Base-by-base conservation (phyloP, 2,797 vertebrate genomes). In the Darevskia mixta region DNA sequence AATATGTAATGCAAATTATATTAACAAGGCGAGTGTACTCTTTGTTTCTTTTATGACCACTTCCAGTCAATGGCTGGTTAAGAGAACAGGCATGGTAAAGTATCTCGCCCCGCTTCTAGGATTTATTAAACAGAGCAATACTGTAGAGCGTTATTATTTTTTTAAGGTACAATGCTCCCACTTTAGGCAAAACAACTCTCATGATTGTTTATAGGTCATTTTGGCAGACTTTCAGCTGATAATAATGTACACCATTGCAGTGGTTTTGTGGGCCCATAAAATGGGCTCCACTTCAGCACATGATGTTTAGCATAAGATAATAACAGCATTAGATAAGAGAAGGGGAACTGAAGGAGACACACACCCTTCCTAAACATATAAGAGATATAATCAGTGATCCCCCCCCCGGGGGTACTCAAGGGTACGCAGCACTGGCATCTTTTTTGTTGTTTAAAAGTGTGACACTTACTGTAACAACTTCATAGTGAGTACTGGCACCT, bases 1-100 rank as follows among this genome's bases (percentile, higher is more conserved):
- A 97, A 97, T 97, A 97, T 97, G 96, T 97, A 97, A 97, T 95
- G 96, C 95, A 97, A 97, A 97, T 96, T 96, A 96, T 96, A 97
- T 97, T 97, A 97, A 97, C 96, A 97, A 96, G 96, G 96, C 95
- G 94, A 97, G 96, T 95, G 95, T 94, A 95, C 94, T 96, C 95
- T 96, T 96, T 96, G 97, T 96, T 96, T 96, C 95, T 96, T 97
- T 96, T 96, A 96, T 94, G 95, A 95, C 91, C 93, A 93, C 94
- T 96, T 96, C 93, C 95, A 96, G 95, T 93, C 95, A 92, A 93
- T 90, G 94, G 94, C 94, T 94, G 84, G 91, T 89, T 90, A 95
- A 92, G 93, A 96, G 93, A 95, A 94, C 82, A 93, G 92, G 90
- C 87, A 9, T 38, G 86, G 91, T 91, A 94, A 92, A 93, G 91